Conservation (phyloP, 2,888 invertebrate species). For the Zaprionus obscuricornis region DNA sequence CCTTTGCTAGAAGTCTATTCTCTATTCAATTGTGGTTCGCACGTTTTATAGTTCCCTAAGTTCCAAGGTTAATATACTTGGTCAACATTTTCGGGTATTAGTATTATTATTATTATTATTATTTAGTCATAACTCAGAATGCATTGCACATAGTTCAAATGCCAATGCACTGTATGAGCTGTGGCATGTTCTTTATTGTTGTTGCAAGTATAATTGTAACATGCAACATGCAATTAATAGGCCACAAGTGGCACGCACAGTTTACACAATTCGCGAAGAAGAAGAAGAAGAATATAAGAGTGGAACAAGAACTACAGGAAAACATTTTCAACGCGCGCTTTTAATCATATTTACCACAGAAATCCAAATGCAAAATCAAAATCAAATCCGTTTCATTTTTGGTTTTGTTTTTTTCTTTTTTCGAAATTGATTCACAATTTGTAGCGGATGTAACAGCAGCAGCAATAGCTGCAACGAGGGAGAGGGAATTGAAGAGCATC, state of each 20-base stretch:
- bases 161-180: slow-evolving; percentile 47
- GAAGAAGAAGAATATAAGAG: slow-evolving; percentile 48
- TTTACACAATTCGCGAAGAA: slow-evolving; percentile 3
- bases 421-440: slow-evolving; percentile 51
- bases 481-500: no score
- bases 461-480: slow-evolving; percentile 2
- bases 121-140: slow-evolving; percentile 22
- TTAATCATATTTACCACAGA: slow-evolving; percentile 60
- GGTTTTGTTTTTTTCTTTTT: slow-evolving; percentile 9
- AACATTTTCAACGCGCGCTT: slow-evolving; percentile 72
- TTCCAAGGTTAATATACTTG: slow-evolving; percentile 63
- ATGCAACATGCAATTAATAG: slow-evolving; percentile 64
- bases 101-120: no score
- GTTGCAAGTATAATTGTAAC: slow-evolving; percentile 20
- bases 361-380: slow-evolving; percentile 44
- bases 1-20: no score
- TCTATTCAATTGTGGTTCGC: slow-evolving; percentile 74
- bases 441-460: slow-evolving; percentile 57
- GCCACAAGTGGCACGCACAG: slow-evolving; percentile 59
- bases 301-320: slow-evolving; percentile 58
- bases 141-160: slow-evolving; percentile 42
- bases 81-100: slow-evolving; percentile 22
- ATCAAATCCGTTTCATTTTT: slow-evolving; percentile 59
- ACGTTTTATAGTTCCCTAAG: slow-evolving; percentile 59
- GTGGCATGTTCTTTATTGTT: slow-evolving; percentile 34